Base-by-base conservation (phyloP, 1,140 invertebrate genomes). In the Pteromalus puparum region DNA sequence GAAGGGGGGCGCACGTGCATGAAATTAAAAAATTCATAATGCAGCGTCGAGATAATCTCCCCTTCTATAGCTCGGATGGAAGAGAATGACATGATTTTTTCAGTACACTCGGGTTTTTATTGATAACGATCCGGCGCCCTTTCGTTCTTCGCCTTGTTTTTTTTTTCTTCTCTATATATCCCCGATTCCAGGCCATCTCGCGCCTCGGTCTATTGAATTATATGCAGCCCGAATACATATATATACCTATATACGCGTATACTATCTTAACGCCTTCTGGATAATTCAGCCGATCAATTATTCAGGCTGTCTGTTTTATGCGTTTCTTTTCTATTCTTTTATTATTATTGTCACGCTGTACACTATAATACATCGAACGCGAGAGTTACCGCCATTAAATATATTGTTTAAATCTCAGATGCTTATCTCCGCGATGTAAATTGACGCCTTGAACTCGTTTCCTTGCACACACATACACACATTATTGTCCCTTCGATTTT, bases 371-470 rank as follows among this genome's bases (percentile, higher is more conserved):
- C n/a, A n/a, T n/a, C n/a, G n/a, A n/a, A n/a, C 34, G 34, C 34
- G 68, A 53, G 48, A 65, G 12, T 76, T 3, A 68, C 42, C 61
- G 9, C 13, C 28, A 77, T 83, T 72, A 83, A 72, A 70, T 9
- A 42, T 42, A 42, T 21, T 65, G 42, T 78, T 74, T 38, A 46
- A 72, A 73, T 81, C 68, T 81, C 9, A 4, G 70, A 84, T 81
- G 48, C 24, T 75, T 84, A 80, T 84, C 78, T 30, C n/a, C 0
- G 38, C 30, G 30, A 0, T 34, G 48, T 30, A 68, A 84, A 84
- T 84, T 42, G 65, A 53, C n/a, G 68, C 83, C 78, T 81, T 84
- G 77, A 76, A 81, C 83, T 84, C 68, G 1, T 79, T 79, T 83
- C 10, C 6, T 34, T 21, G 5, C n/a, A 77, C 46, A 18, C 48